Evolutionary conservation across 2,888 invertebrate genomes (phyloP).

Genomic region (Melikaiella ostensackeni): DNA sequence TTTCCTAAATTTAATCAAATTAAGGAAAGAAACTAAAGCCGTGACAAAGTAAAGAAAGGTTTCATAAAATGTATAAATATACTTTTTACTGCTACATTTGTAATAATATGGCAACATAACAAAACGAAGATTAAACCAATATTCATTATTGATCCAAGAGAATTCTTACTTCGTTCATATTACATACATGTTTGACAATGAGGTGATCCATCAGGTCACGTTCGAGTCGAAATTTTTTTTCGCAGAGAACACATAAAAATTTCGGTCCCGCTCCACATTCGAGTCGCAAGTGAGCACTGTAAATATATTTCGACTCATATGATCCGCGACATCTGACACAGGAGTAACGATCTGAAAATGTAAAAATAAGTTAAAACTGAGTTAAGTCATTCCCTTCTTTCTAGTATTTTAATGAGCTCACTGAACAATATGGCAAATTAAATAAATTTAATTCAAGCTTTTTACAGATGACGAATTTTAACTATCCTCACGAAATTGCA

Average conservation of each 20-base stretch:
- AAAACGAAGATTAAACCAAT: too few relatives aligned
- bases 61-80: too few relatives aligned
- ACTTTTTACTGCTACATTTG: neutral
- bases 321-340: slow-evolving; percentile 70
- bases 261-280: slow-evolving; percentile 72
- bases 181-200: slow-evolving; percentile 43
- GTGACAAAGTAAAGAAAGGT: too few relatives aligned
- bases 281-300: slow-evolving; percentile 67
- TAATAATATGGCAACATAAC: neutral
- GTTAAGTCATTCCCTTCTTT: too few relatives aligned
- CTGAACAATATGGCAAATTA: too few relatives aligned
- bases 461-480: too few relatives aligned
- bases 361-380: too few relatives aligned
- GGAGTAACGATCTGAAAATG: slow-evolving; percentile 53
- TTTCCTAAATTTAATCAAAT: too few relatives aligned
- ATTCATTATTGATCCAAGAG: neutral
- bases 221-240: slow-evolving; percentile 69
- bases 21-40: too few relatives aligned
- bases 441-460: too few relatives aligned
- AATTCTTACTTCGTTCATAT: neutral
- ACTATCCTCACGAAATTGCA: too few relatives aligned
- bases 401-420: too few relatives aligned
- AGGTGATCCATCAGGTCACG: slow-evolving; percentile 67
- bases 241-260: slow-evolving; percentile 71
- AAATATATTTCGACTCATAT: slow-evolving; percentile 71